Evolutionary conservation across 2,797 vertebrate genomes (phyloP).

Genomic region (Gallinago nigripennis): DNA sequence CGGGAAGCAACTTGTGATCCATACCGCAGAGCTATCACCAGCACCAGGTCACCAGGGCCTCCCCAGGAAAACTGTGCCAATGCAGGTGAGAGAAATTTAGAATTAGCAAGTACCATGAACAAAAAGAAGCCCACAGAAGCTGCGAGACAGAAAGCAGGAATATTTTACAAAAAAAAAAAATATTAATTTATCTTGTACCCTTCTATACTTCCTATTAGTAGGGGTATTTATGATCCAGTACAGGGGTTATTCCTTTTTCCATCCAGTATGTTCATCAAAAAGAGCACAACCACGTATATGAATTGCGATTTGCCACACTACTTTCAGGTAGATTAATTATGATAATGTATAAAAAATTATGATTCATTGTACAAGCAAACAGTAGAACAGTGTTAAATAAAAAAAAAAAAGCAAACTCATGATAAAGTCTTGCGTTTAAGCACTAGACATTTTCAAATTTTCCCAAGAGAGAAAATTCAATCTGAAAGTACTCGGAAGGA

Average conservation of each 20-base stretch:
- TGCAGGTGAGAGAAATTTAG: background rate
- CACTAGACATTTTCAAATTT: background rate
- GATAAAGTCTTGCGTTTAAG: background rate
- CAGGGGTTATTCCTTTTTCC: background rate
- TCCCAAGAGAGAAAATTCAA: background rate
- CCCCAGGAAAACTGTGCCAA: background rate
- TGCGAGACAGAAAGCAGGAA: background rate
- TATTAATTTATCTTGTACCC: background rate
- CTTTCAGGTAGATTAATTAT: background rate
- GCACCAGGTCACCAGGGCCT: background rate
- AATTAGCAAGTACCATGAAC: background rate
- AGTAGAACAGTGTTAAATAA: background rate
- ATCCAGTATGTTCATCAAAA: background rate
- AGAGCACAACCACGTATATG: background rate
- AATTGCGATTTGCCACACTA: background rate
- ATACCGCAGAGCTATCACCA: background rate
- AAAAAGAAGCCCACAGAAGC: background rate
- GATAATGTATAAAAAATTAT: background rate
- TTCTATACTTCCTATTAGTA: background rate
- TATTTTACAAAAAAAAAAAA: background rate
- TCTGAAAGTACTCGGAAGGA: background rate
- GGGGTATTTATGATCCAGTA: background rate
- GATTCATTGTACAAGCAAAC: background rate
- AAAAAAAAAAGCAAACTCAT: background rate
- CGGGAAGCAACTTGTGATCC: background rate